These are phyloP conservation scores for Panthera tigris DNA, from an alignment of 2,113 vertebrate species.

Conservation along the genomic window DNA sequence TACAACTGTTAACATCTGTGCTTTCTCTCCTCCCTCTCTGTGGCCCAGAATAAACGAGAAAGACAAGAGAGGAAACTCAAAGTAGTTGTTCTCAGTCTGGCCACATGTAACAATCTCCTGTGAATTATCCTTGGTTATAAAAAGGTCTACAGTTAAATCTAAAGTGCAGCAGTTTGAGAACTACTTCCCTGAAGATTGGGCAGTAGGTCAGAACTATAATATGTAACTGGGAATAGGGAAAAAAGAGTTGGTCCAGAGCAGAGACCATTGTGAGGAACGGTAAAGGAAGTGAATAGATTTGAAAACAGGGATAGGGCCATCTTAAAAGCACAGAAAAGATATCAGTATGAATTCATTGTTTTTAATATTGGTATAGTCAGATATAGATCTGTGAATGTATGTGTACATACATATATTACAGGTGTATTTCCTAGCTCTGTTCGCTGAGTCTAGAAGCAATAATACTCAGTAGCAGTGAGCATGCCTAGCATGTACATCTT, in stretches of 20 bases:
- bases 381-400: neutral
- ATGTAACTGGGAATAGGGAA: neutral
- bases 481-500: neutral
- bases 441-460: neutral
- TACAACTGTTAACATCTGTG: neutral
- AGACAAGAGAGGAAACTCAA: neutral
- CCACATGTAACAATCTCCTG: neutral
- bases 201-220: conserved; percentile 21
- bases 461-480: neutral
- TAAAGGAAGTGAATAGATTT: neutral
- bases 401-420: neutral
- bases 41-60: neutral
- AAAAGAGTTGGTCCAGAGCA: neutral
- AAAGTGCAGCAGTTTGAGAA: conserved; percentile 43
- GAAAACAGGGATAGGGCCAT: neutral
- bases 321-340: conserved; percentile 41
- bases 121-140: conserved; percentile 21
- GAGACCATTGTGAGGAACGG: neutral
- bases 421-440: neutral
- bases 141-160: conserved; percentile 19
- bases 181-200: neutral
- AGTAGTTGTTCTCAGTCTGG: conserved; percentile 5
- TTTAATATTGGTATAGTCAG: neutral
- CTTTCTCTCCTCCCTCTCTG: neutral
- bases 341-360: neutral